Base-by-base conservation (phyloP, 2,113 vertebrate species). In the Brachionichthys hirsutus region DNA sequence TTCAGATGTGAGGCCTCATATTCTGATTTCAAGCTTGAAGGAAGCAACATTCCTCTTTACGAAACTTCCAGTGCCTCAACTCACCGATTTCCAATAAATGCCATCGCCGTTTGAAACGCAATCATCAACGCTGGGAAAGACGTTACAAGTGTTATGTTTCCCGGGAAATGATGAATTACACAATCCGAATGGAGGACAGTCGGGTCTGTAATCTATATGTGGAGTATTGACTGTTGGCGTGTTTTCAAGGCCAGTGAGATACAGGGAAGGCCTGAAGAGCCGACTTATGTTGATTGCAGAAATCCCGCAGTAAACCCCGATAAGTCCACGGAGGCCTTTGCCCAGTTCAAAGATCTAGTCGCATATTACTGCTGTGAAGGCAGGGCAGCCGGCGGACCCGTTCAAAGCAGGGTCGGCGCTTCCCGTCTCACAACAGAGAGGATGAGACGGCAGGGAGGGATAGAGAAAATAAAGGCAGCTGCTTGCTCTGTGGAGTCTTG, bases 381-480 rank as follows among this genome's bases (percentile, higher is more conserved):
- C 72, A 64, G 44, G 42, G 51, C 61, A 63, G 63, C 9, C 40
- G 70, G 61, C 17, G 5, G 67, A 35, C 40, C 55, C 9, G 11
- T 41, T 81, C 57, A 73, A 66, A 83, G 67, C 51, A 48, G 75
- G 73, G 74, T 80, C 70, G 72, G 63, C 67, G 75, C 68, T 67
- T 70, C 58, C 63, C 48, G 62, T 74, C 50, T 67, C 36, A 47
- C 55, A 69, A 70, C 64, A 81, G 63, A 71, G 62, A 59, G 64
- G 50, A 62, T 1, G 4, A 50, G 66, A 62, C 19, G 70, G 64
- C 60, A 42, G 50, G 49, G 55, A 62, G 59, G 60, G 54, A 58
- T 55, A 71, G 73, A 53, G 77, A 85, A 89, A 85, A 89, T 78
- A 87, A 88, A 83, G 87, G 72, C 90, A 91, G 89, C 87, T 91